Evolutionary conservation across 2,113 vertebrate genomes (phyloP), one percentile per base, ranked within the genome.

Genomic region (Paramormyrops kingsleyae): DNA sequence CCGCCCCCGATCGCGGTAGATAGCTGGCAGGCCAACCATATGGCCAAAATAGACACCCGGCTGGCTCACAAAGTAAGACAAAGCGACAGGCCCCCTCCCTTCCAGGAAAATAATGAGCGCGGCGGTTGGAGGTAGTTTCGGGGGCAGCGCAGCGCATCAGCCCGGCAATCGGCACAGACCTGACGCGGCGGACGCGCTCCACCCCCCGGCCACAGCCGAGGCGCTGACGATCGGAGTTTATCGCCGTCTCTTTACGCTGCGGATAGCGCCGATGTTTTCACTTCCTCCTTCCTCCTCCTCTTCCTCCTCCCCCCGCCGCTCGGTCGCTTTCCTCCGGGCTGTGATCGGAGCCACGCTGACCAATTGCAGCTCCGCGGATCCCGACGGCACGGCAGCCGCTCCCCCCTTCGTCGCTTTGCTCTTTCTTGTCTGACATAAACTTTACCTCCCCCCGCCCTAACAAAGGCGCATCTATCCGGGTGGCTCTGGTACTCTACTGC

Each of bases 231-330:
- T 92, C 91, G 90, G 94, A 95, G 93, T 95, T 94, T 88, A 88
- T 74, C 89, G 49, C 50, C 59, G 83, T 87, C 87, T 87, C 83
- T 77, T 86, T 92, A 89, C 90, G 89, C 90, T 10, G 88, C 91
- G 92, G 92, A 94, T 89, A 93, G 90, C 90, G 95, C 95, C 94
- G 95, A 94, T 95, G 95, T 94, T 94, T 94, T 92, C 94, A 96
- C 95, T 96, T 96, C 96, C 95, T 96, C 93, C 89, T 95, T 93
- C 95, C 94, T 92, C 94, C 94, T 94, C 94, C 94, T 94, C 92
- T 94, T 92, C 94, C 94, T 91, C 94, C 94, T 94, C 95, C 93
- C 93, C 94, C 92, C 94, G 92, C 92, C 93, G 93, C 94, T 94
- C 92, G 93, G 49, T 66, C 89, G 88, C 27, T 62, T 87, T 89